Base-by-base conservation (phyloP, 2,888 invertebrate species). In the Nezara viridula region DNA sequence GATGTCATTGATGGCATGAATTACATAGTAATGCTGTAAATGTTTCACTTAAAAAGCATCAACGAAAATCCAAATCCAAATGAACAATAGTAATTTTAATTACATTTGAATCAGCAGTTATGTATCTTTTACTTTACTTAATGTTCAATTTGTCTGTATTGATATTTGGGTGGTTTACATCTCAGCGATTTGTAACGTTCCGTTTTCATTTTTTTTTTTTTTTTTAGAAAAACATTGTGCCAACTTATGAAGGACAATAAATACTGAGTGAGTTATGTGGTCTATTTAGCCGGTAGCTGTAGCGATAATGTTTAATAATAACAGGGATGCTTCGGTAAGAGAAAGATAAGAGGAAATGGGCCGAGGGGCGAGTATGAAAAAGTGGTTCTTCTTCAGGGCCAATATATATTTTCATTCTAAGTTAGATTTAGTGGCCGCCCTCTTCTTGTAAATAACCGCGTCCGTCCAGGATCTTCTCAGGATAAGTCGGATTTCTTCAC, bases 231-330 rank as follows among this genome's bases (percentile, higher is more conserved):
- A 73, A 73, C 32, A 27, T 16, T 5, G 27, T 16, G 14, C 27
- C 27, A 60, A 60, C 16, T 73, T 73, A 37, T 73, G 66, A 73
- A 73, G 66, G 66, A 37, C 19, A 21, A 73, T 73, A 73, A 73
- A 73, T 73, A 73, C 37, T 16, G 66, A 21, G 19, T 73, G 66
- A 73, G 32, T 73, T 73, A 73, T 37, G 32, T 21, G 32, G 37
- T 21, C 66, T 37, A 73, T 73, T 73, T 73, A 73, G 32, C 19
- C 37, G 21, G 37, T 73, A 73, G 66, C 81, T 44, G n/a, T 81
- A 47, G 81, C 40, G 81, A 81, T 81, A 81, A 81, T 81, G 81
- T 81, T 44, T 81, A 81, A 44, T 81, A 81, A 81, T 44, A 81
- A 81, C 81, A 44, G 81, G 40, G 81, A 81, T n/a, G 81, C 44